Conservation (phyloP, 2,888 invertebrate genomes). For the Bhutanitis thaidina region DNA sequence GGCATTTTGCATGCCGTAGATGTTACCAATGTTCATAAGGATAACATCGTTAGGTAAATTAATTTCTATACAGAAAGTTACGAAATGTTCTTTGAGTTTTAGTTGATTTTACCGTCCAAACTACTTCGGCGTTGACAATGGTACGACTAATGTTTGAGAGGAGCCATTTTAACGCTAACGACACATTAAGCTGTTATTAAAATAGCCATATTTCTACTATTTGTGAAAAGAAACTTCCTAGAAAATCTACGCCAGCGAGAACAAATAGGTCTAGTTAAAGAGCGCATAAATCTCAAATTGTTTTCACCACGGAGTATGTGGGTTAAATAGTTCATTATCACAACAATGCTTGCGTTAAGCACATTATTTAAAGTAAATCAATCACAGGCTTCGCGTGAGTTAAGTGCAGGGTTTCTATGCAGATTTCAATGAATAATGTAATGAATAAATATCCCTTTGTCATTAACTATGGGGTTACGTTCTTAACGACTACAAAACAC, state of each 20-base stretch:
- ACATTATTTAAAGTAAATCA: constrained; percentile 54
- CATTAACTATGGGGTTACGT: constrained; percentile 1
- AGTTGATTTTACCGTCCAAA: constrained; percentile 21
- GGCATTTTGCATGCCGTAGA: not conserved
- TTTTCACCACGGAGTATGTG: constrained; percentile 56
- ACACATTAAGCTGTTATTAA: constrained; percentile 30
- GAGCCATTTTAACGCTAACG: constrained; percentile 35
- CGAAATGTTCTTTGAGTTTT: constrained; percentile 5
- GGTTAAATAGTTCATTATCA: constrained; percentile 65
- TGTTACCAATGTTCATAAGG: not conserved
- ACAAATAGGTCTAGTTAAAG: constrained; percentile 37
- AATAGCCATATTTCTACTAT: constrained; percentile 33
- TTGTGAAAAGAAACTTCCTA: constrained; percentile 33
- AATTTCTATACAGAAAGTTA: constrained; percentile 15
- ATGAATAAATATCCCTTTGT: constrained; percentile 17
- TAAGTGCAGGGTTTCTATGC: constrained; percentile 28
- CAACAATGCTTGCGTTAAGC: constrained; percentile 61
- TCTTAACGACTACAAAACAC: not conserved
- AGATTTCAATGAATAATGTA: constrained; percentile 29
- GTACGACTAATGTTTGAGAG: constrained; percentile 27
- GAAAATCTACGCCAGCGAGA: constrained; percentile 34
- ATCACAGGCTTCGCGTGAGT: constrained; percentile 31
- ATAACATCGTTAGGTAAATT: constrained; percentile 10
- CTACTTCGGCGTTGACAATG: constrained; percentile 17
- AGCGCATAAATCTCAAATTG: constrained; percentile 38